phyloP scores from a whole-genome alignment of 2,113 vertebrate species.

The Laticauda laticaudata region DNA sequence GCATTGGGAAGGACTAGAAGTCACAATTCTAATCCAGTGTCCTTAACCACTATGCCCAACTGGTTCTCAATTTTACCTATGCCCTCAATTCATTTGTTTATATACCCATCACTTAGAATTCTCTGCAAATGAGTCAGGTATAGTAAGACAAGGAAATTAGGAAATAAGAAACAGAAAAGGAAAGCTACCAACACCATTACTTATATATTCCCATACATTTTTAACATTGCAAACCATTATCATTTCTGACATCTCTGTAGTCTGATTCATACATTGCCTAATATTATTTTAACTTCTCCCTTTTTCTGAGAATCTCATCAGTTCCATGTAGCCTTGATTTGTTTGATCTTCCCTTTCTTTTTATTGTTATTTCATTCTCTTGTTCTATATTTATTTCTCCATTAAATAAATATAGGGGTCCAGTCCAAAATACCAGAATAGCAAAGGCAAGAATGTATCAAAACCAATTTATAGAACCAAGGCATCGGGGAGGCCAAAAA shows the following conservation, averaged over 20 bases:
- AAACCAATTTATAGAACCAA: not conserved
- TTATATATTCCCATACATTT: not conserved
- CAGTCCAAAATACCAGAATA: not conserved
- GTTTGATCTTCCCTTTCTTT: not conserved
- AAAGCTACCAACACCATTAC: not conserved
- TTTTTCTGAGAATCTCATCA: not conserved
- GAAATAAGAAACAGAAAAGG: not conserved
- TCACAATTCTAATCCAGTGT: not conserved
- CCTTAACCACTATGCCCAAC: not conserved
- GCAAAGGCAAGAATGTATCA: not conserved
- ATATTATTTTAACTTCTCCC: not conserved
- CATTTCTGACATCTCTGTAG: not conserved
- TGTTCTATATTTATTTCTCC: not conserved
- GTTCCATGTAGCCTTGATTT: not conserved
- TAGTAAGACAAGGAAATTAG: not conserved
- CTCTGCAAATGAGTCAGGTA: not conserved
- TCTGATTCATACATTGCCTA: not conserved
- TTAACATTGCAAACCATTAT: not conserved
- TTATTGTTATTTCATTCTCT: not conserved
- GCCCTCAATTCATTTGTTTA: not conserved
- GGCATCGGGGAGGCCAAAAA: no score
- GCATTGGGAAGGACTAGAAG: not conserved
- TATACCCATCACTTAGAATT: not conserved
- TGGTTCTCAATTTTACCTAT: not conserved
- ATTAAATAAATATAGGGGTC: not conserved